Conservation (phyloP, 2,113 vertebrate genomes). For the Dissostichus mawsoni region DNA sequence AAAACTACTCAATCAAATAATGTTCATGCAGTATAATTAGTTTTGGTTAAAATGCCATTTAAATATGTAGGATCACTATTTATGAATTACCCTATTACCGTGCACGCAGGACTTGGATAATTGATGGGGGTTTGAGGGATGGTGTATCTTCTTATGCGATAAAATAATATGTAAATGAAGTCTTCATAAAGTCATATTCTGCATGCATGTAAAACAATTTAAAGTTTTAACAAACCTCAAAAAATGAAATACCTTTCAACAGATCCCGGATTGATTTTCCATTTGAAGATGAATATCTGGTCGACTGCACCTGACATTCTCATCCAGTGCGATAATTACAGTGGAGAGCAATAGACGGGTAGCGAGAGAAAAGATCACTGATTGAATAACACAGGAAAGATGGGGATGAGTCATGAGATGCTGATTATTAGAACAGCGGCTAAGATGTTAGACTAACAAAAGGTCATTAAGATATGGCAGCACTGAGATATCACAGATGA, state of each 20-base stretch:
- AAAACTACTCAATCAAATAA: no score
- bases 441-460: slow-evolving; percentile 73
- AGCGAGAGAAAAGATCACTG: slow-evolving; percentile 75
- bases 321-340: slow-evolving; percentile 74
- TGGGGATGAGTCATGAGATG: slow-evolving; percentile 76
- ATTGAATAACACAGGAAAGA: slow-evolving; percentile 74
- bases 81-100: no score
- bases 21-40: no score
- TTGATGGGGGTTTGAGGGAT: no score
- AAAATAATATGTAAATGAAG: no score
- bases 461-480: slow-evolving; percentile 76
- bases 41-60: no score
- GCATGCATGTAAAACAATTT: slow-evolving; percentile 3
- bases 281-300: slow-evolving; percentile 69
- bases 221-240: slow-evolving; percentile 39
- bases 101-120: no score
- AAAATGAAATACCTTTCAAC: slow-evolving; percentile 37
- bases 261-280: slow-evolving; percentile 61
- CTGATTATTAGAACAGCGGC: slow-evolving; percentile 77
- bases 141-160: no score
- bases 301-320: slow-evolving; percentile 76
- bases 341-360: slow-evolving; percentile 68
- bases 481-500: slow-evolving; percentile 72
- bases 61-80: no score
- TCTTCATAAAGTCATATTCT: background rate